phyloP scores from a whole-genome alignment of 2,113 vertebrate species.

The Opisthocomus hoazin region DNA sequence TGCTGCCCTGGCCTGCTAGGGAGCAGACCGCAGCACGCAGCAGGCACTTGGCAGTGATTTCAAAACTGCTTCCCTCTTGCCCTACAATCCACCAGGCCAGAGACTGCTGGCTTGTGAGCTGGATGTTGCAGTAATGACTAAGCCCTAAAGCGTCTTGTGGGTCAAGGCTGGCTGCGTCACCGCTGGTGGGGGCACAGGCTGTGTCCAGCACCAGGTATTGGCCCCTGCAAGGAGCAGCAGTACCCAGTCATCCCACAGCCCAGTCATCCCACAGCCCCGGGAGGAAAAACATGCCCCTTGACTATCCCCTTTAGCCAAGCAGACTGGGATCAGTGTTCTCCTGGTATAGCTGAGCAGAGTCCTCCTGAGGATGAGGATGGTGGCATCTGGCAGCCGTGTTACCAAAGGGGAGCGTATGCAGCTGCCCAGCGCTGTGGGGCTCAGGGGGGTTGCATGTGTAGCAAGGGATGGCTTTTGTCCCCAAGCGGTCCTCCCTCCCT shows the following conservation, averaged over 20 bases:
- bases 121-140: neutral
- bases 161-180: neutral
- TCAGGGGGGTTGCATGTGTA: neutral
- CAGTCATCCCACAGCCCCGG: neutral
- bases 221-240: neutral
- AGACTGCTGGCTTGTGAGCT: neutral
- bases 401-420: accelerated
- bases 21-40: neutral
- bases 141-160: neutral
- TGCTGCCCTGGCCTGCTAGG: accelerated
- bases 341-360: neutral
- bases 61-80: neutral
- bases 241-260: neutral
- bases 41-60: neutral
- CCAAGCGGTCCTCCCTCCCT: neutral
- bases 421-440: accelerated
- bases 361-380: neutral
- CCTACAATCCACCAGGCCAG: neutral
- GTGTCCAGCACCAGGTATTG: neutral
- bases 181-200: no score
- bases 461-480: neutral
- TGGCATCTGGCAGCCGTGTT: neutral
- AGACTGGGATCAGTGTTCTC: neutral
- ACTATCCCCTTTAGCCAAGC: neutral
- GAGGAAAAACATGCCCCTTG: neutral